These are phyloP conservation scores for Eupeodes latifasciatus DNA, from an alignment of 2,888 invertebrate genomes.

Conservation along the genomic window DNA sequence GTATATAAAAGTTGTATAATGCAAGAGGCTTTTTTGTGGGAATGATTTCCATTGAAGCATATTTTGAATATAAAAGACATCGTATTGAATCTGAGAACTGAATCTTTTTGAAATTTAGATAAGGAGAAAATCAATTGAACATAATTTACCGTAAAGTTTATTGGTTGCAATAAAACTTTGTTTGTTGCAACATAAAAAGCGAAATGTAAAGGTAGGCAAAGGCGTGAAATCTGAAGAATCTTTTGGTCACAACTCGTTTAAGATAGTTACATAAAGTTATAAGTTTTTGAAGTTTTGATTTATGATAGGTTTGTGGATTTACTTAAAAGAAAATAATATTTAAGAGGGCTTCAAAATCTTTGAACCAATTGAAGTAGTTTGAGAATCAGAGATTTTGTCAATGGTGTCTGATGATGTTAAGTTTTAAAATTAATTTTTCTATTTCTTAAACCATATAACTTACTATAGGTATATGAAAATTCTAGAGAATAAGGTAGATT, in stretches of 20 bases:
- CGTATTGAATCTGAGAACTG: neutral
- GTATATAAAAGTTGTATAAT: neutral
- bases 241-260: too few relatives aligned
- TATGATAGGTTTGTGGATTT: too few relatives aligned
- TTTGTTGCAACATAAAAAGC: neutral
- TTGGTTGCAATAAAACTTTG: slow-evolving; percentile 34
- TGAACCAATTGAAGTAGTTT: too few relatives aligned
- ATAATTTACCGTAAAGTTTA: slow-evolving; percentile 29
- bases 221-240: too few relatives aligned
- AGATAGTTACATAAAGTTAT: neutral
- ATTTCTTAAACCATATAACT: too few relatives aligned
- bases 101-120: slow-evolving; percentile 29
- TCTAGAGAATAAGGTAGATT: too few relatives aligned
- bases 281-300: neutral
- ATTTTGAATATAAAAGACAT: neutral
- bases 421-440: too few relatives aligned
- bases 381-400: too few relatives aligned
- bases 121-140: slow-evolving; percentile 31
- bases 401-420: too few relatives aligned
- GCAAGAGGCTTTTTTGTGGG: slow-evolving; percentile 29
- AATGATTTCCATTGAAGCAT: slow-evolving; percentile 4
- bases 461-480: too few relatives aligned
- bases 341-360: too few relatives aligned
- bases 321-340: too few relatives aligned
- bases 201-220: neutral